Percentiles rank a stretch among this genome's conserved stretches.
phyloP scores from a whole-genome alignment of 92 coral and sea anemone species.

The Ricordea florida region DNA sequence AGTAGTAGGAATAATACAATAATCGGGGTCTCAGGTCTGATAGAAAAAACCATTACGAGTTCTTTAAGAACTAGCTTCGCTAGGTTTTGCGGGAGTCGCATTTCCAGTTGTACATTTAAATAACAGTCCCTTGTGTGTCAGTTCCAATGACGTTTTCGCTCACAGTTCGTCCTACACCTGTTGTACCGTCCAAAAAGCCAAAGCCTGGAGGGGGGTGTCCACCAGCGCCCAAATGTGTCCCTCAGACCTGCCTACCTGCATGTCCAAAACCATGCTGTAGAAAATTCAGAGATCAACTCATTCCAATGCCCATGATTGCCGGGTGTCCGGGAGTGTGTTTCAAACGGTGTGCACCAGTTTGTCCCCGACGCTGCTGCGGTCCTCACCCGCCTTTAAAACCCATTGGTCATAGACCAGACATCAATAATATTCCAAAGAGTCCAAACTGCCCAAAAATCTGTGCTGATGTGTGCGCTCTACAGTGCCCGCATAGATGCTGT shows the following conservation, averaged over 20 bases:
- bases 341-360: constrained; percentile 64
- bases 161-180: not conserved
- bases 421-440: constrained; percentile 53
- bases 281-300: not conserved
- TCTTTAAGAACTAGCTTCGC: no score
- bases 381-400: constrained; percentile 69
- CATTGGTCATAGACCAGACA: constrained; percentile 54
- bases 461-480: constrained; percentile 86
- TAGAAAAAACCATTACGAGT: no score
- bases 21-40: constrained; percentile 8
- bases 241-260: constrained; percentile 16
- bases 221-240: not conserved
- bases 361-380: constrained; percentile 96
- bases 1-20: no score
- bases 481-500: constrained; percentile 94
- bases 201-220: constrained; percentile 5
- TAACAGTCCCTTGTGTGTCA: constrained; percentile 6
- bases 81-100: no score
- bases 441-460: constrained; percentile 73
- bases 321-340: constrained; percentile 81
- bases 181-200: not conserved
- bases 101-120: constrained; percentile 3
- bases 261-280: constrained; percentile 25
- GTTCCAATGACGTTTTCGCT: constrained; percentile 2
- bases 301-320: not conserved